Evolutionary conservation across 2,797 vertebrate genomes (phyloP).

Genomic region (Esox lucius): DNA sequence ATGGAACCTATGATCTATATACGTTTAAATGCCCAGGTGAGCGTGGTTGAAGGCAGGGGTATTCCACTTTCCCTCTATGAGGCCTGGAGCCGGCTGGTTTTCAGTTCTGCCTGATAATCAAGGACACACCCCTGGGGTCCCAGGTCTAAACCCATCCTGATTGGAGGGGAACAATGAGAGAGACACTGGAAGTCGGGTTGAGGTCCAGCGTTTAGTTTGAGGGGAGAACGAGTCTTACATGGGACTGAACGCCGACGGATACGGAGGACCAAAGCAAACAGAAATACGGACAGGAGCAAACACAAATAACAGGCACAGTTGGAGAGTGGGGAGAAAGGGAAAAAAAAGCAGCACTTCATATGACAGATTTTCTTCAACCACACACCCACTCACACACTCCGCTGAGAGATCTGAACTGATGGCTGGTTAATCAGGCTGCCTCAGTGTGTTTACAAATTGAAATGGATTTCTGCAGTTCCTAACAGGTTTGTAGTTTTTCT

Average conservation of each 20-base stretch:
- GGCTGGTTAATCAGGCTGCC: not conserved
- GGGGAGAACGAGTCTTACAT: too few species aligned
- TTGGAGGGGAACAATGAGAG: too few species aligned
- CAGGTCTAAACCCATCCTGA: too few species aligned
- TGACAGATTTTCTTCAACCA: constrained; percentile 5
- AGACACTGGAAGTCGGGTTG: too few species aligned
- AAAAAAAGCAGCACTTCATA: not conserved
- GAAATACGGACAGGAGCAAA: constrained; percentile 4
- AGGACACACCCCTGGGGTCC: too few species aligned
- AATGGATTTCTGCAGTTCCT: not conserved
- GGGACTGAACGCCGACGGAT: too few species aligned
- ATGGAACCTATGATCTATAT: not conserved
- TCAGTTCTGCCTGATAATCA: not conserved
- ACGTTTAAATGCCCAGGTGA: not conserved
- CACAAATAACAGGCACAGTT: constrained; percentile 10
- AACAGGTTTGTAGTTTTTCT: not conserved
- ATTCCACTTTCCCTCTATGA: not conserved
- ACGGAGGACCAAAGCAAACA: not conserved
- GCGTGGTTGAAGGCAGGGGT: not conserved
- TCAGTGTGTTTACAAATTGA: not conserved
- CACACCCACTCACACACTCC: constrained; percentile 19
- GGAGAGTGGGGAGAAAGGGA: not conserved
- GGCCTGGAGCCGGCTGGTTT: not conserved
- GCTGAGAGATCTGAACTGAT: constrained; percentile 1
- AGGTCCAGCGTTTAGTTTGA: too few species aligned